Base-by-base conservation (phyloP, 1,140 invertebrate genomes). In the Drosophila grimshawi region DNA sequence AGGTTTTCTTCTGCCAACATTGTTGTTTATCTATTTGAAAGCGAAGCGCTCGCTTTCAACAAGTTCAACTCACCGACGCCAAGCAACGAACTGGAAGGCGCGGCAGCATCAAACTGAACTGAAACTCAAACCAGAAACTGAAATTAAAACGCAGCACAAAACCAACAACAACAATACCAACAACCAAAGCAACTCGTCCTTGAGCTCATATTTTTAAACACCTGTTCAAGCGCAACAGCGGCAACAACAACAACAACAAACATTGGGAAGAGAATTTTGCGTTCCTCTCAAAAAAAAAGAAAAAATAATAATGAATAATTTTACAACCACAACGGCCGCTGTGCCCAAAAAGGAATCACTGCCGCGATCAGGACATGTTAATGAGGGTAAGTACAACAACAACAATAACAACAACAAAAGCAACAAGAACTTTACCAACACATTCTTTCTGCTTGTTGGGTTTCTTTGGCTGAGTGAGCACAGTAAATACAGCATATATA, bases 361-460 rank as follows among this genome's bases (percentile, higher is more conserved):
- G 76, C 90, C 90, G 56, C 80, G 91, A 86, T 86, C 74, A 67
- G 90, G 90, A 73, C 90, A 92, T 80, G 90, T 92, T 82, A 92
- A 80, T 83, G 90, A 92, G 80, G 90, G 90, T 92, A 80, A 92
- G 90, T 60, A 62, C 37, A 63, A 46, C 19, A 59, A 45, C 30
- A 11, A 32, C 46, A 46, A 7, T 29, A 81, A 70, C 59, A 78
- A 70, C 52, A 57, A 66, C 74, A 19, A 19, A 19, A 19, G 19
- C 19, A 19, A 19, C 19, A 19, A 19, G 1, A 19, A 19, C 19
- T 19, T 19, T 19, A 1, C 19, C 19, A 19, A 81, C 35, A 56
- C 37, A 29, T 56, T 51, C 3, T 41, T 10, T 49, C 29, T 35
- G 51, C 51, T 53, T 64, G 60, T 35, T 60, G 57, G 57, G 57